phyloP scores from a whole-genome alignment of 37 sponge, comb jelly and placozoan species.

The Crambe crambe region DNA sequence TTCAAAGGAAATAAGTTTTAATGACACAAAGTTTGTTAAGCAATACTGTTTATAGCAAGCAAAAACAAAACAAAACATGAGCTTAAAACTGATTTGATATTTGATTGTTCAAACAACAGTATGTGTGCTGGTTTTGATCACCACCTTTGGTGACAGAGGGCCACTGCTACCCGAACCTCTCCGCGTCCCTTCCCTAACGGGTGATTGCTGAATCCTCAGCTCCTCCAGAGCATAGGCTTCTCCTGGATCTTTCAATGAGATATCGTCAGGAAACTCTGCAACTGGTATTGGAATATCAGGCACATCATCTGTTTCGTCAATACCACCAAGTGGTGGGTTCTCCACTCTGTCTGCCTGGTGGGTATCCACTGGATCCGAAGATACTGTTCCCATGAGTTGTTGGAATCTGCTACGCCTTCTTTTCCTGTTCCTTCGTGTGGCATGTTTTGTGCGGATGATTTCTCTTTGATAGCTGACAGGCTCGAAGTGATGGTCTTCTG shows the following conservation, averaged over 20 bases:
- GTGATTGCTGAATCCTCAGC: background rate
- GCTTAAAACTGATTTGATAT: too few relatives aligned
- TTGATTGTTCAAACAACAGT: too few relatives aligned
- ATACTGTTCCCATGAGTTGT: background rate
- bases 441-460: conserved; percentile 10
- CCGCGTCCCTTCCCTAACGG: background rate
- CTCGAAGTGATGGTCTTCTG: conserved; percentile 50
- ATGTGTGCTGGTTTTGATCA: conserved; percentile 1
- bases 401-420: background rate
- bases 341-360: background rate
- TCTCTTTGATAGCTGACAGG: conserved; percentile 17
- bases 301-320: background rate
- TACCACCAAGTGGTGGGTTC: background rate
- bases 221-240: background rate
- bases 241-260: too few relatives aligned
- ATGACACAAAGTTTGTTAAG: too few relatives aligned
- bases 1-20: too few relatives aligned
- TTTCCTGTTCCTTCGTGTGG: background rate
- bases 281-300: conserved; percentile 8
- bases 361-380: background rate
- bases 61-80: too few relatives aligned
- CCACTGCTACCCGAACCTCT: background rate
- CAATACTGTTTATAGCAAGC: too few relatives aligned
- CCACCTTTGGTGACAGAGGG: background rate
- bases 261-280: conserved; percentile 6